Base-by-base conservation (phyloP, 1,140 invertebrate species). In the Tetramorium alpestre region DNA sequence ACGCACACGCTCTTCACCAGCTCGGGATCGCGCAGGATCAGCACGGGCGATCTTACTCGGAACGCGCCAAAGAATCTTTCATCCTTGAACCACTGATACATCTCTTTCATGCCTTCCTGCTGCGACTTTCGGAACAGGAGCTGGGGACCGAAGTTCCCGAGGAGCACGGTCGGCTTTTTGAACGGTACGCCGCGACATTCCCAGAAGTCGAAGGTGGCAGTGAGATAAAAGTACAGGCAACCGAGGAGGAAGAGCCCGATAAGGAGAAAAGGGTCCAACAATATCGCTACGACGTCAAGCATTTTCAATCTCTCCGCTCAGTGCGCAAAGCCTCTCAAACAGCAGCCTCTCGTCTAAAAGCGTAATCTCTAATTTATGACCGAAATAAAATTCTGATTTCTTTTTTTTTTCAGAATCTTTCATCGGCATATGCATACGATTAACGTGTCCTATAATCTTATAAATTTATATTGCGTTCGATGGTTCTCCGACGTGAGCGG, bases 21-120 rank as follows among this genome's bases (percentile, higher is more conserved):
- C 10, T 96, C 94, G 0, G 95, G 95, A 89, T 97, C 96, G 6
- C 94, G 92, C 0, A 96, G 25, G 22, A 96, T 93, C 2, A 96
- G 70, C 4, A 94, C 89, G 0, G 96, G 96, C 22, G 93, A 94
- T 28, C 93, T 90, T 11, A 96, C 93, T 1, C 95, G 92, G 22
- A 94, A 96, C n/a, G 92, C 94, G 0, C 96, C 96, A 18, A 95
- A 95, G 67, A 93, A 95, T 13, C 82, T 92, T 25, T 94, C 92
- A 13, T 92, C 58, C n/a, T 90, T 88, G 75, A 95, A 95, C 92
- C 93, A 93, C 10, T 95, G 92, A 85, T 95, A 95, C 91, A 95
- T 95, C 13, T 94, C 92, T 13, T 91, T 86, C 11, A 94, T 86
- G 0, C 93, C 90, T 56, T 95, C 93, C 0, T 90, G 87, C 81